Conservation (phyloP, 2,797 vertebrate species). For the Manis pentadactyla region DNA sequence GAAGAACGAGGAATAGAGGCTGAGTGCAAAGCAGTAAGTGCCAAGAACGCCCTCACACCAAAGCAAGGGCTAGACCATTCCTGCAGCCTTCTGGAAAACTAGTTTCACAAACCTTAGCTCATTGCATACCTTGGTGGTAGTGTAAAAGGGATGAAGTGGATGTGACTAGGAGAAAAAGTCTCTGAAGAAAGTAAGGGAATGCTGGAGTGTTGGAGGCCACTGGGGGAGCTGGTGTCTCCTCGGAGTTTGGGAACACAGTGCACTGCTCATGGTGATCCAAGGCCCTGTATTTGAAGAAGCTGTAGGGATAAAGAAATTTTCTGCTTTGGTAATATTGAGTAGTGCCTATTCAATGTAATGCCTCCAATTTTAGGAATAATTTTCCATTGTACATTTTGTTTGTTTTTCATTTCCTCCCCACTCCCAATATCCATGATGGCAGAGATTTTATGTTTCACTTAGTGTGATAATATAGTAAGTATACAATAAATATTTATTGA, state of each 20-base stretch:
- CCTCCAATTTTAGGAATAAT: neutral
- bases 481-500: neutral
- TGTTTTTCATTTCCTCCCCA: neutral
- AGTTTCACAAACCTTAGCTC: neutral
- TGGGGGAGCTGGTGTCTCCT: neutral
- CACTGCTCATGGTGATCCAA: neutral
- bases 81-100: neutral
- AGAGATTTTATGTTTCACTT: slow-evolving; percentile 9
- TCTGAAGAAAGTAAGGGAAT: neutral
- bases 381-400: neutral
- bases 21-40: neutral
- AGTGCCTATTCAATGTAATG: neutral
- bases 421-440: neutral
- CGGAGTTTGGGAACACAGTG: neutral
- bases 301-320: neutral
- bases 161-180: neutral
- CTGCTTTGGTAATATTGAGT: neutral
- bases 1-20: neutral
- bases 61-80: neutral
- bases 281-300: neutral
- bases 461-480: neutral
- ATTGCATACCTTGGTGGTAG: neutral
- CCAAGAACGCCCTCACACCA: neutral
- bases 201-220: neutral
- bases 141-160: neutral